These are phyloP conservation scores for Oreochromis grahami DNA, from an alignment of 2,797 vertebrate genomes.

Conservation along the genomic window DNA sequence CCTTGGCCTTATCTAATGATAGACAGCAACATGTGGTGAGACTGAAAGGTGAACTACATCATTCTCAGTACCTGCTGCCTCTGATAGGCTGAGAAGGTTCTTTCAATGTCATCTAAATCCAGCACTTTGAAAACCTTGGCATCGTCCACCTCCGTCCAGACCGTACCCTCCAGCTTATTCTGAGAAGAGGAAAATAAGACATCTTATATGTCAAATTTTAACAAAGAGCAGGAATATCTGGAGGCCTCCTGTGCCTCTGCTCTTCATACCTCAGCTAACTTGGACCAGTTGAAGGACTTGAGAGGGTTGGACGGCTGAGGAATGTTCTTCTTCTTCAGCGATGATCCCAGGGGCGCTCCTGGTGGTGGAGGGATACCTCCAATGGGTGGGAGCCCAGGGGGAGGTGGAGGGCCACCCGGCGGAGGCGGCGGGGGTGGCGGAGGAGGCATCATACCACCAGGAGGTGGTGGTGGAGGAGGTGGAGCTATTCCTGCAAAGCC, in stretches of 20 bases:
- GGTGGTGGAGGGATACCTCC: constrained; percentile 85
- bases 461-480: constrained; percentile 70
- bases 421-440: constrained; percentile 78
- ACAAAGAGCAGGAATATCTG: not conserved
- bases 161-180: constrained; percentile 93
- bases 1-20: not conserved
- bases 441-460: constrained; percentile 78
- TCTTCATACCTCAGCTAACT: constrained; percentile 88
- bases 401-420: constrained; percentile 86
- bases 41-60: not conserved
- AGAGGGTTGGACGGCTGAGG: constrained; percentile 92
- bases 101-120: constrained; percentile 94
- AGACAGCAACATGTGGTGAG: not conserved
- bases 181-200: constrained; percentile 46
- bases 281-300: constrained; percentile 99
- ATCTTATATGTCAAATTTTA: not conserved
- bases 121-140: constrained; percentile 90
- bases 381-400: constrained; percentile 80
- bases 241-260: not conserved
- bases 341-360: constrained; percentile 83
- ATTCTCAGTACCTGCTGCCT: constrained; percentile 90
- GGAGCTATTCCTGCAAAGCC: constrained; percentile 56
- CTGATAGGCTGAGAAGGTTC: constrained; percentile 98
- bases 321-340: constrained; percentile 90
- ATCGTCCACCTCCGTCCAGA: constrained; percentile 94